Percentiles rank a stretch among this genome's conserved stretches.
Conservation (phyloP, 2,113 vertebrate species). For the Hyla sarda region DNA sequence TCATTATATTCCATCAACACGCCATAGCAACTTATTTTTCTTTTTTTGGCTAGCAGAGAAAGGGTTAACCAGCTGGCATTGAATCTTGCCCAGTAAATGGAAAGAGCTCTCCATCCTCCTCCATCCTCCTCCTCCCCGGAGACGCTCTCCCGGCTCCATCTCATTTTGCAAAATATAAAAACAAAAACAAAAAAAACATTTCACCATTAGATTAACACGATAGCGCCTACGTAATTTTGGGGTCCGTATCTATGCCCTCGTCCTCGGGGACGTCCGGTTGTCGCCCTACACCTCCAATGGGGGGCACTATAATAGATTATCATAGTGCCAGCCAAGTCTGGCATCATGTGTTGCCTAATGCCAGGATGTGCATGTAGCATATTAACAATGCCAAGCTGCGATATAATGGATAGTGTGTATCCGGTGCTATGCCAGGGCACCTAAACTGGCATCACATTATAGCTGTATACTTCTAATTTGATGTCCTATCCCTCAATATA, state of each 20-base stretch:
- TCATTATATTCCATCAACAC: slow-evolving; percentile 5
- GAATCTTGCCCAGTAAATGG: slow-evolving; percentile 12
- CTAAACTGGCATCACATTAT: too few species aligned
- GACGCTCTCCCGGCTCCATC: slow-evolving; percentile 52
- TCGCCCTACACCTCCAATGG: too few species aligned
- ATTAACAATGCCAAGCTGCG: background rate
- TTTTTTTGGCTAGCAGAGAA: background rate
- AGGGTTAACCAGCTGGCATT: slow-evolving; percentile 42
- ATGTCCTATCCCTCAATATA: too few species aligned
- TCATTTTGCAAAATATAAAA: slow-evolving; percentile 53
- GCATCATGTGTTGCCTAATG: background rate
- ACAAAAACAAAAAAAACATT: too few species aligned
- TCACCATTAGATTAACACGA: slow-evolving; percentile 50
- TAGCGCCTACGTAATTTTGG: slow-evolving; percentile 49
- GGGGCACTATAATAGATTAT: background rate
- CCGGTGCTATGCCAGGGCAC: too few species aligned
- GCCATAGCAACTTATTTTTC: background rate
- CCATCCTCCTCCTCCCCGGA: slow-evolving; percentile 34
- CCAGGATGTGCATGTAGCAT: background rate
- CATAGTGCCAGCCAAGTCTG: background rate
- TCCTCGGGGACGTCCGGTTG: slow-evolving; percentile 21
- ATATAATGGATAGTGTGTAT: too few species aligned
- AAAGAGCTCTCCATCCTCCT: too few species aligned
- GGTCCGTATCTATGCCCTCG: slow-evolving; percentile 6
- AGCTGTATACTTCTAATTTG: too few species aligned